Percentiles rank a stretch among this genome's conserved stretches.
These are phyloP conservation scores for Lymantria dispar DNA, from an alignment of 2,888 invertebrate species.

Conservation along the genomic window DNA sequence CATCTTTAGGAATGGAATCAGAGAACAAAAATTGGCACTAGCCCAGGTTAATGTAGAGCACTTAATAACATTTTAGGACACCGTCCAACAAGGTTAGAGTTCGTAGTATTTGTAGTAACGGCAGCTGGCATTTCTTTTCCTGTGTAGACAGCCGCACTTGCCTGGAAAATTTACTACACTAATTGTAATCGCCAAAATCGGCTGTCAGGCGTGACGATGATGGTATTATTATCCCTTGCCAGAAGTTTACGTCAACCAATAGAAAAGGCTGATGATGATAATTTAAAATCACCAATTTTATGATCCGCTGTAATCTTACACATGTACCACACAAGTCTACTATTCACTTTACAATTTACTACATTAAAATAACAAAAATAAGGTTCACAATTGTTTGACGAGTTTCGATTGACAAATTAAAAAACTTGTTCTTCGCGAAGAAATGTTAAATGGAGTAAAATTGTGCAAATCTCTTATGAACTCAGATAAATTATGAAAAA, in stretches of 20 bases:
- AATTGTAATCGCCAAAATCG: background rate
- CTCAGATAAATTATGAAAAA: background rate
- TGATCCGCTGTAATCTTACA: background rate
- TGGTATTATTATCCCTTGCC: background rate
- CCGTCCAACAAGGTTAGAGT: too few species aligned
- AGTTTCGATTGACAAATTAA: too few species aligned
- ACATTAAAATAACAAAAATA: constrained; percentile 1
- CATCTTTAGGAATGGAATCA: too few species aligned
- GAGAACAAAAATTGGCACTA: too few species aligned
- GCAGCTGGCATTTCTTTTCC: too few species aligned
- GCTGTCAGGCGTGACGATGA: background rate
- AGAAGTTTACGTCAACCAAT: background rate
- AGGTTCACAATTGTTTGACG: constrained; percentile 4
- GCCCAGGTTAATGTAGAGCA: too few species aligned
- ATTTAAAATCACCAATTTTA: background rate
- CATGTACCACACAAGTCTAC: background rate
- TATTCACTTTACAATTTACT: constrained; percentile 6
- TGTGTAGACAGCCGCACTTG: too few species aligned
- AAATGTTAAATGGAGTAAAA: constrained; percentile 21
- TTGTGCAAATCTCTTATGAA: constrained; percentile 13
- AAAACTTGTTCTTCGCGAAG: constrained; percentile 11
- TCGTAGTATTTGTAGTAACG: too few species aligned
- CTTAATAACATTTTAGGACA: too few species aligned
- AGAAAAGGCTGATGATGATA: too few species aligned
- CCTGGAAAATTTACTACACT: too few species aligned